phyloP scores from a whole-genome alignment of 2,888 invertebrate species.

The Portevinia maculata region DNA sequence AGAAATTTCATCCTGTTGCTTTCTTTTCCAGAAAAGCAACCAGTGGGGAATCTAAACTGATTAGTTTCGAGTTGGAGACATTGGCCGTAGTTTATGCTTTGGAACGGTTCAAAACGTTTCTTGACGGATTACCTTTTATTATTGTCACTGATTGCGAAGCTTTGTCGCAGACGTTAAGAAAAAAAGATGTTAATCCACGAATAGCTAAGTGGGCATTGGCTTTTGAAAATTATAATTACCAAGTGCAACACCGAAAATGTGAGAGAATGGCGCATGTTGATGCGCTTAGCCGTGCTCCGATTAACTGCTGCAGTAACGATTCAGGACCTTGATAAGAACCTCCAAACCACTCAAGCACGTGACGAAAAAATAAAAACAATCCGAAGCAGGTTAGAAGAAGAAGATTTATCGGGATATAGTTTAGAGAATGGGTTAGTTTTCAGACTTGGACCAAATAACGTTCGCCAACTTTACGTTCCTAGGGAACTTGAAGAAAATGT shows the following conservation, averaged over 20 bases:
- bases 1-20: constrained; percentile 31
- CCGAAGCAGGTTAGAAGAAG: not conserved
- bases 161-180: constrained; percentile 33
- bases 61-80: constrained; percentile 31
- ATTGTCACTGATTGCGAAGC: constrained; percentile 45
- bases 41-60: constrained; percentile 14
- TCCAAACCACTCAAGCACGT: constrained; percentile 16
- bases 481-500: constrained; percentile 38
- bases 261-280: constrained; percentile 36
- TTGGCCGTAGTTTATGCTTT: constrained; percentile 23
- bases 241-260: constrained; percentile 28
- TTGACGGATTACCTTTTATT: constrained; percentile 27
- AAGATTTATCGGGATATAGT: too few species aligned
- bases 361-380: constrained; percentile 2
- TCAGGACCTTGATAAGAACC: constrained; percentile 8
- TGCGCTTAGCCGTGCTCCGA: constrained; percentile 19
- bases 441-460: not conserved
- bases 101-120: constrained; percentile 23
- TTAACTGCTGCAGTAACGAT: not conserved
- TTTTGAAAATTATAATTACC: constrained; percentile 36
- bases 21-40: constrained; percentile 26
- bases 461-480: constrained; percentile 42
- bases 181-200: constrained; percentile 46
- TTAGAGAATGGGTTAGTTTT: constrained; percentile 16
- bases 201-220: constrained; percentile 39